Conservation (phyloP, 2,888 invertebrate species). For the Balanococcus diminutus region DNA sequence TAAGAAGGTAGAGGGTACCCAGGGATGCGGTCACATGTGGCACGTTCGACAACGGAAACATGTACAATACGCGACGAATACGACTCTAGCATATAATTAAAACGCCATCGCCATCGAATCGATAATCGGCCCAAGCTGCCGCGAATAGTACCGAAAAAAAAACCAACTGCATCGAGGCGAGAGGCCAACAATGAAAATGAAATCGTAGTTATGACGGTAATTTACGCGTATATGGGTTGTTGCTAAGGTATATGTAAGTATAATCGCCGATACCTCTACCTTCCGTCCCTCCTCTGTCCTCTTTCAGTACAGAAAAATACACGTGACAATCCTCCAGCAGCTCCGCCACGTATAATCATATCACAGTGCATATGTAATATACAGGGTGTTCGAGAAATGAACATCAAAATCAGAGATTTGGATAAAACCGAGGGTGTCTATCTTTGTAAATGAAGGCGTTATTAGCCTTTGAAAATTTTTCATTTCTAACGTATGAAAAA, state of each 20-base stretch:
- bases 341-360: no score
- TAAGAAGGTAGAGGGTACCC: neutral
- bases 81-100: conserved; percentile 21
- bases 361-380: neutral
- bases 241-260: neutral
- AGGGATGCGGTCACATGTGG: neutral
- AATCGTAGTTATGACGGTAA: conserved; percentile 29
- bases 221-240: conserved; percentile 31
- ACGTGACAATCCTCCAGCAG: neutral
- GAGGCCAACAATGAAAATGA: conserved; percentile 28
- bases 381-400: no score
- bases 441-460: no score
- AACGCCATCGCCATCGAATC: conserved; percentile 9
- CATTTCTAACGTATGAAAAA: no score
- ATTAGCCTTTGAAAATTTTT: no score
- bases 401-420: no score
- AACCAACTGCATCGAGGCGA: neutral
- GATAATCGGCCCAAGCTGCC: neutral
- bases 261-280: neutral
- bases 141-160: neutral
- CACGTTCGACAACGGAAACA: conserved; percentile 20
- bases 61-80: conserved; percentile 6
- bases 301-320: neutral
- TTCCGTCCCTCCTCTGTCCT: neutral
- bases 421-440: no score